Conservation (phyloP, 2,797 vertebrate genomes). For the Clarias platycephalus region DNA sequence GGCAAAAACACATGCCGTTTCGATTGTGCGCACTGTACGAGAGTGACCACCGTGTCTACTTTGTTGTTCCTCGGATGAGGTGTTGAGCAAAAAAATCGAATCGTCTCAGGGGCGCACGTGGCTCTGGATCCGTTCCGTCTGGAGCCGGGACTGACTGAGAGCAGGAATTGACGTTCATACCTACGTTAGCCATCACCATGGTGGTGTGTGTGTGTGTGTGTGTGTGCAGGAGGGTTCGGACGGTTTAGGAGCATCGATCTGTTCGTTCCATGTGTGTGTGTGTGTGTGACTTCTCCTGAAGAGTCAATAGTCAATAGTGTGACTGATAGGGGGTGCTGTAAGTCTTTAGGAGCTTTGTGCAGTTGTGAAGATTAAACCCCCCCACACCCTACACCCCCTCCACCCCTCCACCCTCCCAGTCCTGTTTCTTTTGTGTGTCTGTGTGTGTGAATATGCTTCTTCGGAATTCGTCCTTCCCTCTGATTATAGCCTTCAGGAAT, state of each 20-base stretch:
- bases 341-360: conserved; percentile 75
- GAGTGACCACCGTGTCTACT: neutral
- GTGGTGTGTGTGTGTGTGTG: neutral
- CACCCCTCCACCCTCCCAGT: no score
- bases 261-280: neutral
- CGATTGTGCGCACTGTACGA: neutral
- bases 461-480: conserved; percentile 39
- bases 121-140: no score
- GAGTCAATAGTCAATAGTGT: conserved; percentile 44
- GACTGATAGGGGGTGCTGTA: conserved; percentile 92
- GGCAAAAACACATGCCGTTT: neutral
- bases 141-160: neutral
- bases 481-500: conserved; percentile 53
- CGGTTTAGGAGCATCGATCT: neutral
- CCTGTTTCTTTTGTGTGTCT: conserved; percentile 23
- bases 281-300: neutral
- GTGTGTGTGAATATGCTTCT: conserved; percentile 39
- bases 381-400: neutral
- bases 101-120: no score
- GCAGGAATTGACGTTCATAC: neutral
- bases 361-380: conserved; percentile 61
- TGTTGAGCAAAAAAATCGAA: neutral
- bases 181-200: neutral
- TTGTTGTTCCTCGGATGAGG: neutral
- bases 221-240: neutral